phyloP scores from a whole-genome alignment of 1,140 invertebrate species.

The Trichonephila clavipes region DNA sequence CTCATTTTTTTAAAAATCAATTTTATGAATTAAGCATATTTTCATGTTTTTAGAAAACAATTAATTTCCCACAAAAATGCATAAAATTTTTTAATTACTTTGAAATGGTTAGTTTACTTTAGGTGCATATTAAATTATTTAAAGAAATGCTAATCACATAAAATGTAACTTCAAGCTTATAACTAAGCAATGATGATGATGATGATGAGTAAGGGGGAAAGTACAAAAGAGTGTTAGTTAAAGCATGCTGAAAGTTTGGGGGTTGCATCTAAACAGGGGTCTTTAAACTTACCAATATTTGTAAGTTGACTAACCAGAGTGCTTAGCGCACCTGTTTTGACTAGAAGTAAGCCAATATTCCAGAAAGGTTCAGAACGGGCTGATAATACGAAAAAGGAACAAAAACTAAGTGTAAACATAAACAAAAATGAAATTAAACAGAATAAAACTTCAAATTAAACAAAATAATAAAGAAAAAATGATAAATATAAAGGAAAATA shows the following conservation, averaged over 20 bases:
- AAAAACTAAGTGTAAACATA: constrained; percentile 54
- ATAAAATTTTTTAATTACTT: no score
- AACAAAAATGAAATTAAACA: constrained; percentile 30
- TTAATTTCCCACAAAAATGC: no score
- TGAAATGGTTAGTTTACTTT: no score
- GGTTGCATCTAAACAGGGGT: neutral
- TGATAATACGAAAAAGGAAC: constrained; percentile 41
- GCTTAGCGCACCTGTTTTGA: constrained; percentile 83
- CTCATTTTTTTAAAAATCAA: no score
- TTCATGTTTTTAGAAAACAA: no score
- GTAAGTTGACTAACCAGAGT: constrained; percentile 83
- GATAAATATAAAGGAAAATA: neutral
- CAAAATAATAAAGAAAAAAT: neutral
- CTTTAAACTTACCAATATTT: constrained; percentile 82
- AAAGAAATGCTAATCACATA: neutral
- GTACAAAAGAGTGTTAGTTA: neutral
- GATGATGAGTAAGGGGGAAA: neutral
- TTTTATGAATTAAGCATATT: no score
- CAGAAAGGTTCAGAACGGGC: constrained; percentile 70
- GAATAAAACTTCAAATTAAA: constrained; percentile 3
- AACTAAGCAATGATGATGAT: neutral
- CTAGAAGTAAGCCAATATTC: constrained; percentile 81
- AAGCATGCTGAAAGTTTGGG: neutral
- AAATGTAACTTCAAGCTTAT: neutral
- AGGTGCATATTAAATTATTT: no score